phyloP scores from a whole-genome alignment of 2,888 invertebrate species.

The Megastigmus dorsalis region DNA sequence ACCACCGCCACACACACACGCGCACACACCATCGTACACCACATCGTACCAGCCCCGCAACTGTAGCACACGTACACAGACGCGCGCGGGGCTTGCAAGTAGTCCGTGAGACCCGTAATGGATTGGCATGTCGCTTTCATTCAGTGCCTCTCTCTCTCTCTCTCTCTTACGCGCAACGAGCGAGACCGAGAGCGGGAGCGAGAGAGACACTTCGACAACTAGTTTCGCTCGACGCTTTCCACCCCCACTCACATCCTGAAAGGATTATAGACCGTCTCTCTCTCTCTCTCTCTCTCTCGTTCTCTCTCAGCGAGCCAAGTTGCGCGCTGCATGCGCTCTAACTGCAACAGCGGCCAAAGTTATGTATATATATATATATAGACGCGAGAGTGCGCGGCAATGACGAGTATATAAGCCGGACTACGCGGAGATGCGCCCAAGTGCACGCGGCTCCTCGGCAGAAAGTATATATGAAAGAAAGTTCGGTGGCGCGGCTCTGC shows the following conservation, averaged over 20 bases:
- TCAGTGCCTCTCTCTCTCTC: slow-evolving; percentile 10
- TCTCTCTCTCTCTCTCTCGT: too few relatives aligned
- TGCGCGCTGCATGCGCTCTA: slow-evolving; percentile 25
- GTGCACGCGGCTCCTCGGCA: neutral
- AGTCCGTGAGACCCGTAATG: slow-evolving; percentile 44
- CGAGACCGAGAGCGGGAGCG: slow-evolving; percentile 1
- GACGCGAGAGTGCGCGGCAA: too few relatives aligned
- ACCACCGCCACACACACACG: too few relatives aligned
- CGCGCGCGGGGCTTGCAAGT: neutral
- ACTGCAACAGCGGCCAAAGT: slow-evolving; percentile 7
- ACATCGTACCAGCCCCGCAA: too few relatives aligned
- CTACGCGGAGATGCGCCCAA: too few relatives aligned
- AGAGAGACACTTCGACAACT: slow-evolving; percentile 55
- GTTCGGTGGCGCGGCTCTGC: neutral
- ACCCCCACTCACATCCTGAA: slow-evolving; percentile 25
- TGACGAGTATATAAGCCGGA: too few relatives aligned
- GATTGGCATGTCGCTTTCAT: slow-evolving; percentile 55
- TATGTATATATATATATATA: too few relatives aligned
- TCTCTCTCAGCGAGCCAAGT: too few relatives aligned
- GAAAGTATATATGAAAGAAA: slow-evolving; percentile 27
- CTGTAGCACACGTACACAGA: neutral
- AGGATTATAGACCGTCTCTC: slow-evolving; percentile 49
- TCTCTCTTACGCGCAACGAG: neutral
- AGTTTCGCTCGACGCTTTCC: slow-evolving; percentile 53
- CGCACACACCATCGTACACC: too few relatives aligned